Percentiles rank a stretch among this genome's conserved stretches.
These are phyloP conservation scores for Paragorgia papillata DNA, from an alignment of 92 coral and sea anemone species.

Conservation along the genomic window DNA sequence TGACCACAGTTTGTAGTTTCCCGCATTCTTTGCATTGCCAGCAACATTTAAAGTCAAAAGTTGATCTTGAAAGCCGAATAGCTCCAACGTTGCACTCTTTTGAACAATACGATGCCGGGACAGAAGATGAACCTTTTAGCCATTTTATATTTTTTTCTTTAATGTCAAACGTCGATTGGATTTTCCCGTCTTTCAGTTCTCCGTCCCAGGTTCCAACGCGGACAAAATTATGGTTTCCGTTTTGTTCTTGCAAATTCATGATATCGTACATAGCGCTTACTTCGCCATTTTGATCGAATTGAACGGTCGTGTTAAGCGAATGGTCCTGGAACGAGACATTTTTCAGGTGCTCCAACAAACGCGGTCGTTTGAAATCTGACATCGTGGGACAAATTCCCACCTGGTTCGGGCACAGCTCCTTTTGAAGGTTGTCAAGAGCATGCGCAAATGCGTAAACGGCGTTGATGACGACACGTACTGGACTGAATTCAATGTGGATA, in stretches of 20 bases:
- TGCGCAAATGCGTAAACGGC: constrained; percentile 95
- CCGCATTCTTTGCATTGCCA: constrained; percentile 73
- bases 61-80: constrained; percentile 37
- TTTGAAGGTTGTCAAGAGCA: constrained; percentile 77
- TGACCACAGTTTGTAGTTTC: constrained; percentile 49
- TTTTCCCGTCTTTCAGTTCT: constrained; percentile 47
- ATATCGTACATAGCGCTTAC: constrained; percentile 74
- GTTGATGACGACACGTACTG: constrained; percentile 89
- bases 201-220: constrained; percentile 77
- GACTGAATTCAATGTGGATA: constrained; percentile 69
- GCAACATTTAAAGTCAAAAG: constrained; percentile 65
- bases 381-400: constrained; percentile 69
- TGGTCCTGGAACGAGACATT: constrained; percentile 81
- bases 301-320: constrained; percentile 59
- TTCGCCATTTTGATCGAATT: constrained; percentile 76
- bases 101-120: constrained; percentile 75
- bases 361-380: constrained; percentile 43
- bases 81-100: constrained; percentile 57
- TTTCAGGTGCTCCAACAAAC: constrained; percentile 63
- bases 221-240: constrained; percentile 52
- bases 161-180: constrained; percentile 52
- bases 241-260: constrained; percentile 66
- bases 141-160: constrained; percentile 53
- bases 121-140: constrained; percentile 29
- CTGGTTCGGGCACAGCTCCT: constrained; percentile 57